Evolutionary conservation across 2,113 vertebrate genomes (phyloP).

Genomic region (Rhinogobius similis): DNA sequence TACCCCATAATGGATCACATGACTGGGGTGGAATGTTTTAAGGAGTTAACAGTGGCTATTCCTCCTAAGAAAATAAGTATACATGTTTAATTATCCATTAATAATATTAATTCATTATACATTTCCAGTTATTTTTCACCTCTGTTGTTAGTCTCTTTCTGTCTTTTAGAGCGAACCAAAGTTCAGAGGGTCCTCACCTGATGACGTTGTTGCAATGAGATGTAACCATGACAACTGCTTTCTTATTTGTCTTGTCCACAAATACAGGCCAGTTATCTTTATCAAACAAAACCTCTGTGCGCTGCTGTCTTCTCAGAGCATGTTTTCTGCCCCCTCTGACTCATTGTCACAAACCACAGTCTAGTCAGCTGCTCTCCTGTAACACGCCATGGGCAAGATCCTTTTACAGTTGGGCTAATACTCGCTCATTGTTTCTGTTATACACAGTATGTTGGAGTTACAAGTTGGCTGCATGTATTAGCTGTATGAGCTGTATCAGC

Average conservation of each 20-base stretch:
- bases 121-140: too few species aligned
- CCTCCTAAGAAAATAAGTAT: too few species aligned
- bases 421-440: not conserved
- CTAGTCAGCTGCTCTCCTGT: slow-evolving; percentile 8
- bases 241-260: slow-evolving; percentile 37
- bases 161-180: too few species aligned
- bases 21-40: too few species aligned
- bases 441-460: not conserved
- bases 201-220: slow-evolving; percentile 27
- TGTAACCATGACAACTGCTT: slow-evolving; percentile 56
- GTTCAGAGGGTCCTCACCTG: slow-evolving; percentile 18
- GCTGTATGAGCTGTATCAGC: not conserved
- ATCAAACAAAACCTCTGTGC: slow-evolving; percentile 41
- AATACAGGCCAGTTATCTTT: slow-evolving; percentile 39
- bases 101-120: too few species aligned
- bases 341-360: slow-evolving; percentile 17
- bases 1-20: too few species aligned
- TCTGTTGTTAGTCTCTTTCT: too few species aligned
- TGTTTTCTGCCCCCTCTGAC: slow-evolving; percentile 18
- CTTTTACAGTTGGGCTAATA: not conserved
- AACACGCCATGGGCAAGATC: not conserved
- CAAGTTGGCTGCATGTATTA: too few species aligned
- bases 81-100: too few species aligned
- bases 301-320: slow-evolving; percentile 16
- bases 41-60: too few species aligned